A percentile compares a stretch with the other conserved stretches of the same genome.
These are phyloP conservation scores for Takifugu bimaculatus DNA, from an alignment of 2,113 vertebrate species.

Conservation along the genomic window DNA sequence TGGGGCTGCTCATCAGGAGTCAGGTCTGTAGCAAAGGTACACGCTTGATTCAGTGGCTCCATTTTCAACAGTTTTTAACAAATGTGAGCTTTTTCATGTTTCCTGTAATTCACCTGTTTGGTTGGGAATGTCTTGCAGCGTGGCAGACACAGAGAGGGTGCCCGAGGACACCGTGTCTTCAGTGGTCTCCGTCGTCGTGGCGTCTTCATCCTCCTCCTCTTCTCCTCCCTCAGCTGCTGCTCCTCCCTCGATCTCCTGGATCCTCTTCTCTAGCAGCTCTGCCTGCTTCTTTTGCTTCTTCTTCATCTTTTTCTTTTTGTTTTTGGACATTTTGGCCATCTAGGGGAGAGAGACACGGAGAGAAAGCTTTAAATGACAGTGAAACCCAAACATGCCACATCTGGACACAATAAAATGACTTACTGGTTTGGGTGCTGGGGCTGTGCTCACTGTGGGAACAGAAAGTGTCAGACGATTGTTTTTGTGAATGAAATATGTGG, in stretches of 20 bases:
- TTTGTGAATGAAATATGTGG: constrained; percentile 16
- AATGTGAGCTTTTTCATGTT: background rate
- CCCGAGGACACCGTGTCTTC: constrained; percentile 63
- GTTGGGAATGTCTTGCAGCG: constrained; percentile 52
- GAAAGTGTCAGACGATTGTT: constrained; percentile 17
- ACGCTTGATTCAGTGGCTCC: background rate
- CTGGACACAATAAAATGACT: constrained; percentile 55
- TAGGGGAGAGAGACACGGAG: constrained; percentile 39
- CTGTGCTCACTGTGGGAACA: constrained; percentile 87
- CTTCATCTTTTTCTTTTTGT: constrained; percentile 97
- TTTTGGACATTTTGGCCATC: constrained; percentile 95
- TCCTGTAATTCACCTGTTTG: constrained; percentile 53
- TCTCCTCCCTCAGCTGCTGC: constrained; percentile 64
- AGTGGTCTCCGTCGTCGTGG: constrained; percentile 69
- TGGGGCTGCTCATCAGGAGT: constrained; percentile 30
- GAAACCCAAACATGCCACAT: background rate
- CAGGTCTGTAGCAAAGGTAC: constrained; percentile 19
- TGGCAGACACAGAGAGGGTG: constrained; percentile 51
- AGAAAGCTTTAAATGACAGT: background rate
- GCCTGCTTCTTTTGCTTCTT: constrained; percentile 97
- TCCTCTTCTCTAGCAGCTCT: constrained; percentile 88
- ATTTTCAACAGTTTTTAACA: background rate
- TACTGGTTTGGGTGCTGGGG: constrained; percentile 91
- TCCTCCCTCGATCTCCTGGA: constrained; percentile 88
- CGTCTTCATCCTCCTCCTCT: constrained; percentile 74